Base-by-base conservation (phyloP, 2,797 vertebrate genomes). In the Nannoperca obscura region DNA sequence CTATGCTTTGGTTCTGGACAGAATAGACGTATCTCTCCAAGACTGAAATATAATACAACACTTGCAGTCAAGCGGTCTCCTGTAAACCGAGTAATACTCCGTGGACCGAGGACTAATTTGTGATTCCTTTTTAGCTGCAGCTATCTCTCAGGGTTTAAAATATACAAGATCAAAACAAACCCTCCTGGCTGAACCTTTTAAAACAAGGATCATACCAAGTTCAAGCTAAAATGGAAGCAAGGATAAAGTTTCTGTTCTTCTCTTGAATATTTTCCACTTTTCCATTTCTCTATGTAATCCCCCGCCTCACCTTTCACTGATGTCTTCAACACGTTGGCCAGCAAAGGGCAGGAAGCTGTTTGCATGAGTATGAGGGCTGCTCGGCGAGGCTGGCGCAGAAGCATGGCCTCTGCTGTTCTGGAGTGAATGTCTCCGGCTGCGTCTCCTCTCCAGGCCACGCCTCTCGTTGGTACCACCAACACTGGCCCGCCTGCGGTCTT, bases 391-490 rank as follows among this genome's bases (percentile, higher is more conserved):
- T 0, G 97, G 97, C 46, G 96, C 96, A 0, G 97, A 98, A 15
- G 94, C 72, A 7, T 95, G 92, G 60, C 95, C 97, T 89, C 93
- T 96, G 88, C 84, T 19, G 0, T 76, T 97, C 88, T 98, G 97
- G 12, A 97, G 94, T 0, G 97, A 99, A 90, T 99, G 98, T 83
- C 98, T 95, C 67, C 97, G 96, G 91, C 98, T 99, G 71, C 97
- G 95, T 46, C 97, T 93, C 20, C 98, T 96, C 89, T 98, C 97
- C 59, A 97, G 89, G 42, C 97, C 97, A 32, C 94, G 91, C 44
- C 90, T 95, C 78, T 98, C 97, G 0, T 89, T 94, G 2, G 91
- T 83, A 0, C 96, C 96, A 0, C 96, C 96, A 0, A 98, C 86
- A 1, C 97, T 98, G 76, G 97, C 95, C 27, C 97, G 94, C 14